Conservation (phyloP, 2,113 vertebrate genomes). For the Melanerpes formicivorus region DNA sequence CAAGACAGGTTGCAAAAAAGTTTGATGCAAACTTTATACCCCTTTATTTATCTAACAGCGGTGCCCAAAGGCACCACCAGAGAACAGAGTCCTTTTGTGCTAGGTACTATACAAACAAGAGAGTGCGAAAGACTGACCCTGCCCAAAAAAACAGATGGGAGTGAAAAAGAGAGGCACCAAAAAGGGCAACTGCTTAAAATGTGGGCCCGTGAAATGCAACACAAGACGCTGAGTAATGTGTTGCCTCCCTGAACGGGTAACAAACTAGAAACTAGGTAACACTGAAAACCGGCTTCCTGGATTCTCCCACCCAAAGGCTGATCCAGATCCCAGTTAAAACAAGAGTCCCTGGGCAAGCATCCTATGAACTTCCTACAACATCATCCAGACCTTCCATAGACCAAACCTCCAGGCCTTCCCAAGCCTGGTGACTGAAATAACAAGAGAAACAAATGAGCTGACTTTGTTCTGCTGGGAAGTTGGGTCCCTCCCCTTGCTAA, state of each 20-base stretch:
- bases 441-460: slow-evolving; percentile 1
- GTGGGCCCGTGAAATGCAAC: not conserved
- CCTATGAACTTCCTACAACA: not conserved
- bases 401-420: not conserved
- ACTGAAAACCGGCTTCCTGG: not conserved
- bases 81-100: slow-evolving; percentile 68
- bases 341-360: not conserved
- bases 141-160: slow-evolving; percentile 55
- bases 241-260: not conserved
- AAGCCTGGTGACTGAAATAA: not conserved
- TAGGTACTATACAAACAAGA: slow-evolving; percentile 44
- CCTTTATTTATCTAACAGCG: slow-evolving; percentile 58
- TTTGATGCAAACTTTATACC: slow-evolving; percentile 60
- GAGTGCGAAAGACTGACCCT: slow-evolving; percentile 53
- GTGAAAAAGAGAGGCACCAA: slow-evolving; percentile 7
- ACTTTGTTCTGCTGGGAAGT: not conserved
- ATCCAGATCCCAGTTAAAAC: not conserved
- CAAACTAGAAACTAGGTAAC: not conserved
- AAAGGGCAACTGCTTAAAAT: slow-evolving; percentile 27
- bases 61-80: slow-evolving; percentile 52
- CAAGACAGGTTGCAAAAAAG: slow-evolving; percentile 48
- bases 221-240: not conserved
- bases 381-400: not conserved
- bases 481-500: not conserved
- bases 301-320: not conserved